Base-by-base conservation (phyloP, 1,140 invertebrate species). In the Euura lappo region DNA sequence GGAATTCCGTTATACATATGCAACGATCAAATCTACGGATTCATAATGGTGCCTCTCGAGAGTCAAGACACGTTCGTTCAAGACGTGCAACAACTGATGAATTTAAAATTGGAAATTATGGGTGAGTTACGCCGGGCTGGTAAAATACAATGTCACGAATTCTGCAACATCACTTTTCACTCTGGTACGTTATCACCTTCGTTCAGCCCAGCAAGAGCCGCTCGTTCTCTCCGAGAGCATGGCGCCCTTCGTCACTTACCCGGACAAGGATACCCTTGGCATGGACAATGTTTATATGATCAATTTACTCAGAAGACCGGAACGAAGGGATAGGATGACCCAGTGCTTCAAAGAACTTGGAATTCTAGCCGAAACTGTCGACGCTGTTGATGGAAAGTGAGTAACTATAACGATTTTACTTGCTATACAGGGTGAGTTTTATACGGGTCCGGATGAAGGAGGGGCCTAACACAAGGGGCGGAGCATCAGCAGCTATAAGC, bases 381-480 rank as follows among this genome's bases (percentile, higher is more conserved):
- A 94, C 75, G 98, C 98, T 42, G 91, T 98, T 6, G 98, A 99
- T 90, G 98, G 97, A 79, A 93, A 92, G 93, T 96, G 88, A 89
- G 89, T 88, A 44, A 60, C 28, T 28, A 28, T 28, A 28, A 1
- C 28, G 28, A 28, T 28, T 28, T 28, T 28, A 28, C 28, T 28
- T 28, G 28, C 28, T 28, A 28, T 28, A 28, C 28, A 28, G 28
- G 28, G 28, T 28, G 28, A 28, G 28, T 28, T 28, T 28, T 28
- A 28, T 28, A 28, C 28, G 28, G 28, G 28, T 28, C 28, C 28
- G 28, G 28, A 28, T 28, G 28, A 28, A 28, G 28, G 28, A 28
- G 28, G 28, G 28, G 28, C 28, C 28, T 28, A 28, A 28, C 28
- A 28, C 28, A 28, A 28, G 28, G 1, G 28, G 28, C 28, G 28